Evolutionary conservation across 2,888 invertebrate species (phyloP), one percentile per base, ranked within the genome.

Genomic region (Drosophila stalkeri): DNA sequence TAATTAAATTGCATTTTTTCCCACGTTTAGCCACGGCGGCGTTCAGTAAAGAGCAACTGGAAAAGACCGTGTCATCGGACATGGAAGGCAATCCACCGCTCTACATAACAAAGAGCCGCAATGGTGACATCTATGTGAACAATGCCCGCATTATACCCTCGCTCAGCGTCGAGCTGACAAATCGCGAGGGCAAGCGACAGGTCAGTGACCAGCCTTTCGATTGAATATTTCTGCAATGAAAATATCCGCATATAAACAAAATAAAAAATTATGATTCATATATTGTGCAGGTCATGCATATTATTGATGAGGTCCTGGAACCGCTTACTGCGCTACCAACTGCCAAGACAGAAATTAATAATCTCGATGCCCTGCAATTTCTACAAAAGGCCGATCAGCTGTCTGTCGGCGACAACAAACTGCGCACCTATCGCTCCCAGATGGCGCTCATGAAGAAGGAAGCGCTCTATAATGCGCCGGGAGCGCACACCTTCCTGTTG

Each of bases 401-500:
- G 81, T 96, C 96, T 80, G 94, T 97, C 80, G 96, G 96, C 69
- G 94, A 94, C 43, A 95, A 96, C 92, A 72, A 73, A 46, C 46
- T 87, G 69, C 90, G 86, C 91, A 94, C 94, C 20, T 98, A 97
- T 93, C 95, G 96, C 61, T 96, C 96, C 87, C 96, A 96, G 92
- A 96, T 97, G 72, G 94, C 95, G 86, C 94, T 96, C 80, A 95
- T 95, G 82, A 94, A 95, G 81, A 97, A 97, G 93, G 95, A 95
- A 90, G 95, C 95, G 67, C 95, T 97, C 51, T 97, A 96, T 92
- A 95, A 95, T 86, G 95, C 95, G 39, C 96, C 96, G 79, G 97
- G 97, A 56, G 95, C 96, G 70, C 96, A 96, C 92, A 98, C 98
- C 18, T 98, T 97, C 93, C 97, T 98, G 91, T 96, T 98, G 85